phyloP scores from a whole-genome alignment of 2,113 vertebrate genomes.

The Platysternon megacephalum region DNA sequence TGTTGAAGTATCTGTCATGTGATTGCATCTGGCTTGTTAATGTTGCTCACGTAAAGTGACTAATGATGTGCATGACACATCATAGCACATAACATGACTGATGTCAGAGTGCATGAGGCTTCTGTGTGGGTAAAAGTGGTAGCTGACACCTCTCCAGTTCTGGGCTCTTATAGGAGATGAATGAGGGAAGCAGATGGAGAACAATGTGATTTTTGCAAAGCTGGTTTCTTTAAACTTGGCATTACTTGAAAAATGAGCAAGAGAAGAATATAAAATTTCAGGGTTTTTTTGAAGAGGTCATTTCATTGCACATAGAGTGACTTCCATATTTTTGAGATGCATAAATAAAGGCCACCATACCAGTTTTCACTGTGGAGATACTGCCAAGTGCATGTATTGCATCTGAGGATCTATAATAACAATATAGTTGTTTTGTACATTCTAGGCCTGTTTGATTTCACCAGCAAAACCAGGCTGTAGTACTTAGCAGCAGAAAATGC shows the following conservation, averaged over 20 bases:
- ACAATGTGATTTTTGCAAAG: not conserved
- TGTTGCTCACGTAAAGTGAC: not conserved
- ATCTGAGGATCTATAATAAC: conserved; percentile 2
- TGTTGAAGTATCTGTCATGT: not conserved
- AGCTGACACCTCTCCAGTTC: not conserved
- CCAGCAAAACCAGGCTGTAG: not conserved
- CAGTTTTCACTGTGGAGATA: not conserved
- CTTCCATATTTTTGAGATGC: not conserved
- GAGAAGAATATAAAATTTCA: not conserved
- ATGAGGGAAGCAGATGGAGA: not conserved
- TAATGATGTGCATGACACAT: not conserved
- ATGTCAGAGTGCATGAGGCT: not conserved
- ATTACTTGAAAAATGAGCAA: not conserved
- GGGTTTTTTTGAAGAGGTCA: not conserved
- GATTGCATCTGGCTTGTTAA: not conserved
- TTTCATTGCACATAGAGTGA: not conserved
- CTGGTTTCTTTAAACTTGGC: not conserved
- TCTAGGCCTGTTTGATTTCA: conserved; percentile 19
- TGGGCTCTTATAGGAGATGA: not conserved
- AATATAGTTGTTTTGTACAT: not conserved
- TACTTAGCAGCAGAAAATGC: not conserved
- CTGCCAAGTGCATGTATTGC: not conserved
- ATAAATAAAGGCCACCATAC: not conserved
- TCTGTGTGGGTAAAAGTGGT: not conserved
- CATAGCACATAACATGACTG: fast-evolving